Conservation (phyloP, 2,113 vertebrate species). For the Eira barbara region DNA sequence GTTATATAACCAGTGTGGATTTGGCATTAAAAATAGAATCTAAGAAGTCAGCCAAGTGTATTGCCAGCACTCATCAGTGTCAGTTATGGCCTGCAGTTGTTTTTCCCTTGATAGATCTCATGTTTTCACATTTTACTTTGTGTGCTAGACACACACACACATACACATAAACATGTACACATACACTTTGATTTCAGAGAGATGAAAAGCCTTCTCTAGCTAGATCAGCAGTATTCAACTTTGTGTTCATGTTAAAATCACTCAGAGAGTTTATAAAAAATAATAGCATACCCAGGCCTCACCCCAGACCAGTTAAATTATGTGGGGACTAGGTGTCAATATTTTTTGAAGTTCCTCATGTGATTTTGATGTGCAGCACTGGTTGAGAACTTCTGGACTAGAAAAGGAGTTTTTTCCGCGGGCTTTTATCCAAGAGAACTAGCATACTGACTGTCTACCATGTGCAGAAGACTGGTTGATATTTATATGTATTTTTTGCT, state of each 20-base stretch:
- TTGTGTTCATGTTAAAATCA: constrained; percentile 4
- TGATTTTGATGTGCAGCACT: neutral
- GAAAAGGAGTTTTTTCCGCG: neutral
- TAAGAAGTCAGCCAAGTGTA: constrained; percentile 62
- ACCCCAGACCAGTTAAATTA: neutral
- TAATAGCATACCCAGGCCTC: neutral
- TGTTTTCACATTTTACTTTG: constrained; percentile 17
- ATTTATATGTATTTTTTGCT: neutral
- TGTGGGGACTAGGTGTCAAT: neutral
- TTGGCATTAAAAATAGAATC: constrained; percentile 67
- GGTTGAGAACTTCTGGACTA: neutral
- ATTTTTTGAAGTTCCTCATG: neutral
- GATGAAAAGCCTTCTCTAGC: neutral
- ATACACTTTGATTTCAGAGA: constrained; percentile 15
- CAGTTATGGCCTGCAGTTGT: constrained; percentile 46
- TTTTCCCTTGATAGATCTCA: constrained; percentile 15
- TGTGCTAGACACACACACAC: neutral
- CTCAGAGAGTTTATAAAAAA: neutral
- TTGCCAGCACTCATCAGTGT: constrained; percentile 48
- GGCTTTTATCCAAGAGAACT: neutral
- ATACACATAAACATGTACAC: neutral
- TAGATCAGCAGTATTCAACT: neutral
- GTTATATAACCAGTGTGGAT: constrained; percentile 62
- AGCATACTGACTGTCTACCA: neutral
- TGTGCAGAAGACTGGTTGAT: neutral